A percentile compares a stretch with the other conserved stretches of the same genome.
Evolutionary conservation across 2,113 vertebrate genomes (phyloP).

Genomic region (Sarotherodon lohbergeri): DNA sequence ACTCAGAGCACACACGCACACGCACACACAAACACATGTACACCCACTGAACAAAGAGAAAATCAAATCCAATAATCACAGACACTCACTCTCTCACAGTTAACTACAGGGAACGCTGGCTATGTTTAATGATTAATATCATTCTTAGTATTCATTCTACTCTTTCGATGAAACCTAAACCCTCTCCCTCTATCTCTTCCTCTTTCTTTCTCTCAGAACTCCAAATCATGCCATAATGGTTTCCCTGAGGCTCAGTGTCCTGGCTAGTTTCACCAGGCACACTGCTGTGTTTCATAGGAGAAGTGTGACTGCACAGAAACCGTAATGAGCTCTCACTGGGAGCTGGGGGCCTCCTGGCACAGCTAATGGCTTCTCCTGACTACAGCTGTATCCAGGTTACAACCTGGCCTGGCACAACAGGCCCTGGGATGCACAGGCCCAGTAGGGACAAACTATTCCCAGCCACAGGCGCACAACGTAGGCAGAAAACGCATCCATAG

Average conservation of each 20-base stretch:
- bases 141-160: conserved; percentile 41
- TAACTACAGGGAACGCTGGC: conserved; percentile 32
- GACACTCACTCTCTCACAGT: conserved; percentile 21
- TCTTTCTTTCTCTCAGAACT: conserved; percentile 20
- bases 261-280: conserved; percentile 64
- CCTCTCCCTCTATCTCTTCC: neutral
- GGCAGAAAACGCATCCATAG: neutral
- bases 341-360: conserved; percentile 59
- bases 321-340: conserved; percentile 68
- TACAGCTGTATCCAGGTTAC: conserved; percentile 70
- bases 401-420: conserved; percentile 41
- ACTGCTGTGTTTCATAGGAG: conserved; percentile 61
- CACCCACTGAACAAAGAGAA: conserved; percentile 51
- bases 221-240: conserved; percentile 50
- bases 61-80: conserved; percentile 53
- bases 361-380: conserved; percentile 68
- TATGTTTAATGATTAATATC: conserved; percentile 62
- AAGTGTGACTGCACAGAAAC: conserved; percentile 72
- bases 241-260: conserved; percentile 64
- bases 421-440: conserved; percentile 20
- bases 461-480: conserved; percentile 7
- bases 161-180: conserved; percentile 29
- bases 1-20: conserved; percentile 40
- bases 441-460: conserved; percentile 22
- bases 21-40: neutral